Evolutionary conservation across 2,113 vertebrate genomes (phyloP).

Genomic region (Felis catus): DNA sequence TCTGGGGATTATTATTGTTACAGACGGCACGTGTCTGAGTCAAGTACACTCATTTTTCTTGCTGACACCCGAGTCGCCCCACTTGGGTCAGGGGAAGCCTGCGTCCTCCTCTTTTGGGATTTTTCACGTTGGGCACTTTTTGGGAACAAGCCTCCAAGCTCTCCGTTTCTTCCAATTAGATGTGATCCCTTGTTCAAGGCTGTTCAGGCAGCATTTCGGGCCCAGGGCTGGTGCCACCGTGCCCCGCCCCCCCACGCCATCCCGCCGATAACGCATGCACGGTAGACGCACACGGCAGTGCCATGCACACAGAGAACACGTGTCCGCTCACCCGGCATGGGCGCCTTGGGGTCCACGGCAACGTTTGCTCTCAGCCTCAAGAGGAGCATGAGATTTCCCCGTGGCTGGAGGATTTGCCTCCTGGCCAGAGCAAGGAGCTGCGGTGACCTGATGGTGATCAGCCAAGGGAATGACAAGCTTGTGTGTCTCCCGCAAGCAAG

Average conservation of each 20-base stretch:
- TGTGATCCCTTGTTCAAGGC: background rate
- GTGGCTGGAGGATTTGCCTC: background rate
- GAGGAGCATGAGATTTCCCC: background rate
- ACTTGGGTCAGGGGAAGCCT: background rate
- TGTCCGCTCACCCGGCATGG: background rate
- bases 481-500: background rate
- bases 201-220: background rate
- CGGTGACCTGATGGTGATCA: accelerated
- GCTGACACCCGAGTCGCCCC: background rate
- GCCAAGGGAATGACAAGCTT: background rate
- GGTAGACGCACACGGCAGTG: background rate
- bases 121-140: background rate
- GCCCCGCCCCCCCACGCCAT: background rate
- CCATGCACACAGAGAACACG: background rate
- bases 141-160: background rate
- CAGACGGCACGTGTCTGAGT: background rate
- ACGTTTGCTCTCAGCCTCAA: background rate
- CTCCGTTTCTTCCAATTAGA: background rate
- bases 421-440: background rate
- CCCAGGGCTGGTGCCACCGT: background rate
- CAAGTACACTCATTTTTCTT: background rate
- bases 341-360: background rate
- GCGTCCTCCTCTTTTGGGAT: no score
- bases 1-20: background rate
- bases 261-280: background rate